These are phyloP conservation scores for Sorex araneus DNA, from an alignment of 2,113 vertebrate genomes.

Conservation along the genomic window DNA sequence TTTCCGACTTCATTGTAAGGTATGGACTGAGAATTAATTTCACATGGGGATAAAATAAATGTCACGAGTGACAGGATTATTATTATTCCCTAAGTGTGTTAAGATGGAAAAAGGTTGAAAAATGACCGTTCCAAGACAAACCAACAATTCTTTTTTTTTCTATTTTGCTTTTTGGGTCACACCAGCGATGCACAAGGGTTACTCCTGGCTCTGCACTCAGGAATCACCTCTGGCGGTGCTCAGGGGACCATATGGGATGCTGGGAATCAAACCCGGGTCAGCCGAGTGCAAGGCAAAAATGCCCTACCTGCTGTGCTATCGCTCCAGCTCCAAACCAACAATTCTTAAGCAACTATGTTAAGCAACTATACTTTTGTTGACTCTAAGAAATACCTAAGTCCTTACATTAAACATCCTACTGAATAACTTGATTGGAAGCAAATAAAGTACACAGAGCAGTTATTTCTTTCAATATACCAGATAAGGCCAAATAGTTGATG, in stretches of 20 bases:
- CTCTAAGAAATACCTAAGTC: background rate
- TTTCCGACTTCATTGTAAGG: background rate
- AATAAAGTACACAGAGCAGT: background rate
- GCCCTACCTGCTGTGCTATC: too few species aligned
- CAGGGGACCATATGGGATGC: too few species aligned
- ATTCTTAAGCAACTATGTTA: background rate
- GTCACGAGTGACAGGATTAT: background rate
- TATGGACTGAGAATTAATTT: background rate
- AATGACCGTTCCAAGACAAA: background rate
- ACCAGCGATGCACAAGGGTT: too few species aligned
- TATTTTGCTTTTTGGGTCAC: too few species aligned
- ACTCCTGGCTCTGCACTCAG: too few species aligned
- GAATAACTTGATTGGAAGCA: background rate
- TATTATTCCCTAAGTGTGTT: background rate
- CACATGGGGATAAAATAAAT: background rate
- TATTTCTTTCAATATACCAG: constrained; percentile 89
- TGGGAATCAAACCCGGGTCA: too few species aligned
- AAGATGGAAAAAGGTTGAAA: background rate
- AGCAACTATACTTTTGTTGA: background rate
- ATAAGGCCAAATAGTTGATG: constrained; percentile 97
- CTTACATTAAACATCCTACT: background rate
- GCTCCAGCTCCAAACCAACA: background rate
- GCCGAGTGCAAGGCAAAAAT: too few species aligned
- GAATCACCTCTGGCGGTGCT: too few species aligned
- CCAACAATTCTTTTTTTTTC: background rate